phyloP scores from a whole-genome alignment of 2,797 vertebrate species.

The Diglossa cyanea region DNA sequence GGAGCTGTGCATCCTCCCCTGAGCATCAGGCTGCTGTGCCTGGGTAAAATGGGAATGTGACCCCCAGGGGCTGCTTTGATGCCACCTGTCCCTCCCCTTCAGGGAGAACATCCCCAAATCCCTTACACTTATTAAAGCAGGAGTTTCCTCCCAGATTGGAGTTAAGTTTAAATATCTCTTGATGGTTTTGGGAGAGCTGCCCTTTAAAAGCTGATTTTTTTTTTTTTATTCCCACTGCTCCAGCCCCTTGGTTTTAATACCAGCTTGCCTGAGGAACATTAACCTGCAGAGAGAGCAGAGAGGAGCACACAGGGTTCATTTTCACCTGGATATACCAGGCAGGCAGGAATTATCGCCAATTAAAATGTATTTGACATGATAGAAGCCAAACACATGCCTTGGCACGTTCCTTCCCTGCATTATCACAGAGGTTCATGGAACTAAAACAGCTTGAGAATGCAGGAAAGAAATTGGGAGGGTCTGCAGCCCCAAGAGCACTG shows the following conservation, averaged over 20 bases:
- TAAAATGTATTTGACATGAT: not conserved
- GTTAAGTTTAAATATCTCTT: not conserved
- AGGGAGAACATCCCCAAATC: not conserved
- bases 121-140: not conserved
- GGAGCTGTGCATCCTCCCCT: not conserved
- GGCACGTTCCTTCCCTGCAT: not conserved
- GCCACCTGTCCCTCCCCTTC: fast-evolving
- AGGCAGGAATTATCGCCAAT: not conserved
- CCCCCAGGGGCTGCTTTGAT: not conserved
- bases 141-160: not conserved
- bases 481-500: not conserved
- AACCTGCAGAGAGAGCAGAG: not conserved
- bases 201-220: not conserved
- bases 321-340: not conserved
- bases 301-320: not conserved
- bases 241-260: not conserved
- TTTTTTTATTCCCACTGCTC: not conserved
- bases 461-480: not conserved
- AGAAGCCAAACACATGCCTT: not conserved
- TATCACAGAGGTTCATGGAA: not conserved
- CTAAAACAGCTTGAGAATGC: not conserved
- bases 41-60: not conserved
- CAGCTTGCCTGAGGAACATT: fast-evolving
- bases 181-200: not conserved
- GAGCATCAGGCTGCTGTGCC: not conserved